Percentiles rank a stretch among this genome's conserved stretches.
Conservation (phyloP, 2,888 invertebrate species). For the Spilarctia lutea region DNA sequence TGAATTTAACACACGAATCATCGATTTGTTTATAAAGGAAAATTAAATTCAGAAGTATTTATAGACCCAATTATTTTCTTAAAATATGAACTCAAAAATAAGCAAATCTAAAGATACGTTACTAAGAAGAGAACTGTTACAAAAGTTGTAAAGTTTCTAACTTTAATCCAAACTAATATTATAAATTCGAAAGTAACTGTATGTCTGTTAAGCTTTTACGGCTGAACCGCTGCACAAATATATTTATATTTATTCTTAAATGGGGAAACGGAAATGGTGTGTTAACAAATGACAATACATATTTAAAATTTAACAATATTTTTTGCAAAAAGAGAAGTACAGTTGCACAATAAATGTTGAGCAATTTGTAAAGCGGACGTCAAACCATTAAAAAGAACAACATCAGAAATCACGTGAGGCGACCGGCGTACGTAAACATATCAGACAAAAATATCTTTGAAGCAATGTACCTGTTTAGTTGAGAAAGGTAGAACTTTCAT, state of each 20-base stretch:
- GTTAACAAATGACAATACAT: not conserved
- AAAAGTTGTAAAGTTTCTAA: not conserved
- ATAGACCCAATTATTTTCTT: not conserved
- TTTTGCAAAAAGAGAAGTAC: constrained; percentile 11
- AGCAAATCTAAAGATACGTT: not conserved
- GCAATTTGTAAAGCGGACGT: constrained; percentile 58
- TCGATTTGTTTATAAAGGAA: not conserved
- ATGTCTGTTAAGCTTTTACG: no score
- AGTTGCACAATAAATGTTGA: constrained; percentile 64
- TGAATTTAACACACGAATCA: not conserved
- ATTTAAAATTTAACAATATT: not conserved
- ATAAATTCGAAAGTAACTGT: no score
- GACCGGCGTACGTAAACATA: constrained; percentile 62
- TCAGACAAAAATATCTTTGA: constrained; percentile 52
- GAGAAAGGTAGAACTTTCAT: constrained; percentile 48
- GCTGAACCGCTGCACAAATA: no score
- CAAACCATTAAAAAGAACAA: constrained; percentile 60
- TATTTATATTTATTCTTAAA: not conserved
- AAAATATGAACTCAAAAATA: not conserved
- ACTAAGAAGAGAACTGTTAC: not conserved
- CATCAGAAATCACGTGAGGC: constrained; percentile 70
- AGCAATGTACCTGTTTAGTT: constrained; percentile 31
- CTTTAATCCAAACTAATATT: no score
- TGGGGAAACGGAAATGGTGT: not conserved
- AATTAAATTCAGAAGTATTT: not conserved